Conservation (phyloP, 2,113 vertebrate species). For the Leiothrix lutea region DNA sequence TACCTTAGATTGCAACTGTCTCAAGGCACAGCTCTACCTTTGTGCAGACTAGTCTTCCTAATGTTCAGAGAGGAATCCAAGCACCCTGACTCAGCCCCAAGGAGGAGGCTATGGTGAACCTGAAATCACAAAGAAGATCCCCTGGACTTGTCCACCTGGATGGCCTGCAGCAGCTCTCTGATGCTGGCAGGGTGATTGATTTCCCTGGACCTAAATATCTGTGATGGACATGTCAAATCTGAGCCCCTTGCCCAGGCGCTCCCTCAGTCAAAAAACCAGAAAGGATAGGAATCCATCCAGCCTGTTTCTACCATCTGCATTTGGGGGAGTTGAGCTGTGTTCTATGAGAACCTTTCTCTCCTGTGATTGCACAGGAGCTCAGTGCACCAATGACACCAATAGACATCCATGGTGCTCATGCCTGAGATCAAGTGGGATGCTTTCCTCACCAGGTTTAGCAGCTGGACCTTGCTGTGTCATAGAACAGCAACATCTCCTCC, state of each 20-base stretch:
- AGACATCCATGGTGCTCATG: not conserved
- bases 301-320: not conserved
- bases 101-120: not conserved
- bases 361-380: not conserved
- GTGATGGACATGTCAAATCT: not conserved
- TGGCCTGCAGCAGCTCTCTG: accelerated
- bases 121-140: not conserved
- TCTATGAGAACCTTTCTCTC: not conserved
- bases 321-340: not conserved
- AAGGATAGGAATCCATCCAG: not conserved
- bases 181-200: not conserved
- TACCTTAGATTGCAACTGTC: not conserved
- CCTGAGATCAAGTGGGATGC: not conserved
- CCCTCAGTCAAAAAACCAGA: not conserved
- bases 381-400: not conserved
- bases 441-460: not conserved
- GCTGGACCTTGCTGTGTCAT: not conserved
- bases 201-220: not conserved
- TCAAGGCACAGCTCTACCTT: not conserved
- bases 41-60: not conserved
- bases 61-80: not conserved
- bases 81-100: not conserved
- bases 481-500: not conserved
- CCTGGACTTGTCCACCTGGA: not conserved
- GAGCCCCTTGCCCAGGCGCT: not conserved